These are phyloP conservation scores for Colossoma macropomum DNA, from an alignment of 2,113 vertebrate species.

Conservation along the genomic window DNA sequence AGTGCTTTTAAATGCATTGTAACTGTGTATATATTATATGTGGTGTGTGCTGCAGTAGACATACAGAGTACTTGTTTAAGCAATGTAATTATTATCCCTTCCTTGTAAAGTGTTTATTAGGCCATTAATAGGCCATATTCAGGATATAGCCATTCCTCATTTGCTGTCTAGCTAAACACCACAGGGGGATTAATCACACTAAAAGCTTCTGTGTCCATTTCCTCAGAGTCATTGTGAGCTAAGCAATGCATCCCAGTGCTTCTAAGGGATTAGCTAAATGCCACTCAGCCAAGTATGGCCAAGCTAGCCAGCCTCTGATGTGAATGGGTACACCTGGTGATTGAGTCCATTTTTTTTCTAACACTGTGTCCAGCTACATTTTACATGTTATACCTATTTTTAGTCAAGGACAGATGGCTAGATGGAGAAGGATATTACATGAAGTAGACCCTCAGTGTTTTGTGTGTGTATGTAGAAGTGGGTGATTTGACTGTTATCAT, in stretches of 20 bases:
- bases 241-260: constrained; percentile 24
- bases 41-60: neutral
- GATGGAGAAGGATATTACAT: neutral
- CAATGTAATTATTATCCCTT: constrained; percentile 37
- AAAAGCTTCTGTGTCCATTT: constrained; percentile 43
- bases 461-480: neutral
- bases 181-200: constrained; percentile 40
- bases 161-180: constrained; percentile 17
- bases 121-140: constrained; percentile 18
- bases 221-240: constrained; percentile 26
- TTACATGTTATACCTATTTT: constrained; percentile 2
- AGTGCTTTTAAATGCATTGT: neutral
- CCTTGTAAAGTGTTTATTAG: constrained; percentile 37
- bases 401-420: neutral
- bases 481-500: neutral
- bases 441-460: neutral
- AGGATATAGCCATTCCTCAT: constrained; percentile 38
- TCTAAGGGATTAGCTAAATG: constrained; percentile 37
- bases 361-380: constrained; percentile 9
- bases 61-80: constrained; percentile 22
- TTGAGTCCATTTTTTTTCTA: neutral
- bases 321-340: neutral
- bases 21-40: neutral
- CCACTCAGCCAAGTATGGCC: constrained; percentile 26
- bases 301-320: neutral